Conservation (phyloP, 2,113 vertebrate species). For the Tragulus kanchil region DNA sequence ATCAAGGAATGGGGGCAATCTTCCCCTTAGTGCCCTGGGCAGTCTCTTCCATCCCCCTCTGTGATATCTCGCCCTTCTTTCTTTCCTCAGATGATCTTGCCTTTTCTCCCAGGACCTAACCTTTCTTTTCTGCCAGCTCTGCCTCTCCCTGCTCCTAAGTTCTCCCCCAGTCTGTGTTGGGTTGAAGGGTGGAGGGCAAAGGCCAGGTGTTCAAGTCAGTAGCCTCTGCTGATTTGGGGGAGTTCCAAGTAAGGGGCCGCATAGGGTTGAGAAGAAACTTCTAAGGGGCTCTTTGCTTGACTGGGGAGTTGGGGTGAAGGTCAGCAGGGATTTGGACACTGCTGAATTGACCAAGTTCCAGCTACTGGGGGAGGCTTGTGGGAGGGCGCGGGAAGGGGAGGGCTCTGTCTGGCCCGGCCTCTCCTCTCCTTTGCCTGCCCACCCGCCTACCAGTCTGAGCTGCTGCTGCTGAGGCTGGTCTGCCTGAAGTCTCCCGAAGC, state of each 20-base stretch:
- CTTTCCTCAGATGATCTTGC: conserved; percentile 44
- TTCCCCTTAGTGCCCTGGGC: conserved; percentile 1
- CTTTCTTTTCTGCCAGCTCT: conserved; percentile 28
- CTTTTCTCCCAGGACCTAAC: conserved; percentile 18
- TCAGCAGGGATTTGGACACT: conserved; percentile 73
- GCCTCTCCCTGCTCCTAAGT: background rate
- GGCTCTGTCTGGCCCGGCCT: conserved; percentile 50
- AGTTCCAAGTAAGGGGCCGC: conserved; percentile 81
- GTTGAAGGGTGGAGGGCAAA: background rate
- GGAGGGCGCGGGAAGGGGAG: conserved; percentile 84
- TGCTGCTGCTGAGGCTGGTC: conserved; percentile 40
- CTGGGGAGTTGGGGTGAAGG: background rate
- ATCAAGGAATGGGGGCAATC: conserved; percentile 55
- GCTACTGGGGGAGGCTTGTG: conserved; percentile 66
- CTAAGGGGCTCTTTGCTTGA: background rate
- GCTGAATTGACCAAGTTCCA: conserved; percentile 45
- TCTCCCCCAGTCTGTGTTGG: background rate
- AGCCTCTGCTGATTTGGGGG: background rate
- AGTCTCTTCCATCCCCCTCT: background rate
- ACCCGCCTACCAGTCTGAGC: conserved; percentile 59
- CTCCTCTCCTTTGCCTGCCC: background rate
- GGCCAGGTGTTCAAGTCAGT: background rate
- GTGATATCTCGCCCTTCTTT: background rate
- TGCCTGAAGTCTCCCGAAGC: conserved; percentile 12
- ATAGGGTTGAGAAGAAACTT: conserved; percentile 77